Conservation (phyloP, 2,113 vertebrate species). For the Lophotis ruficrista region DNA sequence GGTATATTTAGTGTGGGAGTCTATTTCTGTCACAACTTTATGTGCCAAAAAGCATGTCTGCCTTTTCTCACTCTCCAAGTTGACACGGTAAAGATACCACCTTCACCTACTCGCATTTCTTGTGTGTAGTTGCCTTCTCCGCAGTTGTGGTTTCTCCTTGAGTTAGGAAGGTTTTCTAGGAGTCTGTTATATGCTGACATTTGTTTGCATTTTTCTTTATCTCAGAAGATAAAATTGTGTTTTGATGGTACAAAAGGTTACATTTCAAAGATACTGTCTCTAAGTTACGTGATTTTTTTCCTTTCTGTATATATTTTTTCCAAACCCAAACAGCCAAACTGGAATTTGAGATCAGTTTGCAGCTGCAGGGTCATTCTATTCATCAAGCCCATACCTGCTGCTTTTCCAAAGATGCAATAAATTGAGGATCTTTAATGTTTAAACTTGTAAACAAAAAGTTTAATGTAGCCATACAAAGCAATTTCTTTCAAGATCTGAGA, state of each 20-base stretch:
- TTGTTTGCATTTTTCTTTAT: not conserved
- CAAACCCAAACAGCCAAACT: not conserved
- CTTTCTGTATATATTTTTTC: not conserved
- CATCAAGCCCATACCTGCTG: not conserved
- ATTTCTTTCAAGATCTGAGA: not conserved
- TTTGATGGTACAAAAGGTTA: not conserved
- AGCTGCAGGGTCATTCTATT: not conserved
- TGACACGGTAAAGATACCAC: not conserved
- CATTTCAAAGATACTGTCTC: not conserved
- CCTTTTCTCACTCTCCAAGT: not conserved
- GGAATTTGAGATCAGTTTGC: not conserved
- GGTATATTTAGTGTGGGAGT: not conserved
- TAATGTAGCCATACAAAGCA: not conserved
- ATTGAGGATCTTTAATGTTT: not conserved
- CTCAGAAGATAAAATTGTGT: not conserved
- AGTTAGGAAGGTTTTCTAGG: not conserved
- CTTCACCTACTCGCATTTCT: not conserved
- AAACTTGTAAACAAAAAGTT: not conserved
- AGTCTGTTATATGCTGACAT: not conserved
- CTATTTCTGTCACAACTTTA: not conserved
- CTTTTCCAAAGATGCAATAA: not conserved
- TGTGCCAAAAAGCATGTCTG: not conserved
- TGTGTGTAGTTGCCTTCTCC: not conserved
- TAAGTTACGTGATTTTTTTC: not conserved
- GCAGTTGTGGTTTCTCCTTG: not conserved